A percentile compares a stretch with the other conserved stretches of the same genome.
These are phyloP conservation scores for Pissodes strobi DNA, from an alignment of 1,140 invertebrate genomes.

Conservation along the genomic window DNA sequence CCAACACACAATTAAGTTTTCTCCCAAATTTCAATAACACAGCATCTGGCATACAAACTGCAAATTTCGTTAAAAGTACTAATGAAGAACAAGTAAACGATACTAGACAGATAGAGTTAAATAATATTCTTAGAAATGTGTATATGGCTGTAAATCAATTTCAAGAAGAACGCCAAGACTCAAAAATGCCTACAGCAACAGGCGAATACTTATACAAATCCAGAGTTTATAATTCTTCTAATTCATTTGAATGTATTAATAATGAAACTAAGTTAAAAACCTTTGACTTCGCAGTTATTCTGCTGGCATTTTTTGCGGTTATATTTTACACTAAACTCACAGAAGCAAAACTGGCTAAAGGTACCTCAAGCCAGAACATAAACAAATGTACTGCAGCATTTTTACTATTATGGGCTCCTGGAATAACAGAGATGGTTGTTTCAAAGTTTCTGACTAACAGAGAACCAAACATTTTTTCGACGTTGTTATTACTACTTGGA, in stretches of 20 bases:
- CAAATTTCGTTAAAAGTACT: conserved; percentile 1
- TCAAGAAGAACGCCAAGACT: conserved; percentile 9
- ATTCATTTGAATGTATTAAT: not conserved
- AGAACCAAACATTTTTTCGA: conserved; percentile 20
- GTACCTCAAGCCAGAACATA: not conserved
- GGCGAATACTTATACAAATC: conserved; percentile 15
- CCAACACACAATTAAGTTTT: not conserved
- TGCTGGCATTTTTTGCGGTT: conserved; percentile 8
- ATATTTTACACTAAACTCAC: conserved; percentile 16
- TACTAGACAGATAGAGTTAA: not conserved
- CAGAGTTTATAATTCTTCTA: not conserved
- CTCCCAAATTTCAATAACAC: conserved; percentile 11
- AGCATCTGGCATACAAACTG: not conserved
- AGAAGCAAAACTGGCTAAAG: conserved; percentile 5
- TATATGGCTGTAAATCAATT: conserved; percentile 15
- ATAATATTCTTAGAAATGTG: conserved; percentile 7
- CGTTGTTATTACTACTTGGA: conserved; percentile 12
- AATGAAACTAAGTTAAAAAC: conserved; percentile 8
- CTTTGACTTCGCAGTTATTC: conserved; percentile 4
- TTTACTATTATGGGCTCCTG: conserved; percentile 12
- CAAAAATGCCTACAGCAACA: conserved; percentile 7
- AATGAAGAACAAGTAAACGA: not conserved
- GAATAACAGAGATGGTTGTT: conserved; percentile 3
- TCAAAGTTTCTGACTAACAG: conserved; percentile 1
- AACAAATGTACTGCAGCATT: conserved; percentile 24